These are phyloP conservation scores for Agrilus mali DNA, from an alignment of 2,888 invertebrate species.

Conservation along the genomic window DNA sequence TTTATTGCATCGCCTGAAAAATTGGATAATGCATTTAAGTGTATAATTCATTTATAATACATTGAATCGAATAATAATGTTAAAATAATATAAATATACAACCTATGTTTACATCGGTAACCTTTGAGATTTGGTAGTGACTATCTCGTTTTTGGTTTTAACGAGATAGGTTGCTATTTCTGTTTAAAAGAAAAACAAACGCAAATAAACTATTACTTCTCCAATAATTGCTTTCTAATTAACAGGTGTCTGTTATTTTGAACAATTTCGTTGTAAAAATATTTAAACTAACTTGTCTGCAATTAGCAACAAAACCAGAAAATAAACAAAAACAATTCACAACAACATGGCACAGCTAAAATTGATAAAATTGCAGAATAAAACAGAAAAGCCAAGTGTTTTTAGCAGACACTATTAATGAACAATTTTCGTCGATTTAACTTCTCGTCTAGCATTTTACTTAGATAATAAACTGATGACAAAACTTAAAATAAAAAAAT, in stretches of 20 bases:
- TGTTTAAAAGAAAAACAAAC: conserved; percentile 15
- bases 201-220: conserved; percentile 4
- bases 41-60: conserved; percentile 28
- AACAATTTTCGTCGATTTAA: too few species aligned
- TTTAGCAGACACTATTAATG: background rate
- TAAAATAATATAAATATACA: conserved; percentile 14
- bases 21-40: conserved; percentile 27
- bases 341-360: background rate
- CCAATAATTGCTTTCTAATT: too few species aligned
- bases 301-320: conserved; percentile 5
- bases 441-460: too few species aligned
- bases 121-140: conserved; percentile 25
- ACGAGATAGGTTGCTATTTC: background rate
- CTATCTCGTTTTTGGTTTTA: conserved; percentile 8
- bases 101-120: conserved; percentile 27
- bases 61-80: conserved; percentile 16
- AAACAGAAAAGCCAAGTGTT: conserved; percentile 2
- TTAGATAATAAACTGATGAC: too few species aligned
- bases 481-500: too few species aligned
- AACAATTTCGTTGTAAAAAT: too few species aligned
- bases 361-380: conserved; percentile 4
- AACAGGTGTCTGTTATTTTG: too few species aligned
- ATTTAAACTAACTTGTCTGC: too few species aligned
- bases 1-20: conserved; percentile 31
- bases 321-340: conserved; percentile 9